Base-by-base conservation (phyloP, 1,140 invertebrate species). In the Solen grandis region DNA sequence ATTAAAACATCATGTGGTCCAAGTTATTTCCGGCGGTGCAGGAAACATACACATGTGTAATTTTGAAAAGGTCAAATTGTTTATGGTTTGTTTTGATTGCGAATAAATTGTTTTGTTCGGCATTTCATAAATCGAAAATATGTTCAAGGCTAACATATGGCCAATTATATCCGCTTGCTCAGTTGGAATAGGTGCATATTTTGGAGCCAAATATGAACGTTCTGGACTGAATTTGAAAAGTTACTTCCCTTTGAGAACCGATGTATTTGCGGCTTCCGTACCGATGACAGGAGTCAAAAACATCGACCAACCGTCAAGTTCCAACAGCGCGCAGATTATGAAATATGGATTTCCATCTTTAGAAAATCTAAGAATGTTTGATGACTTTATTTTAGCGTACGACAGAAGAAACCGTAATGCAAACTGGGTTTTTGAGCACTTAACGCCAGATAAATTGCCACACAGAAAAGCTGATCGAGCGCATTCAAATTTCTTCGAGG, bases 401-500 rank as follows among this genome's bases (percentile, higher is more conserved):
- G 98, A 99, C 89, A 94, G 95, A 81, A 93, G 97, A 54, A 98
- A 96, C 78, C 93, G 96, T 82, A 95, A 97, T 55, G 95, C 98
- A 1, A 94, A 98, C 91, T 99, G 99, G 99, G 98, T 99, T 0
- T 97, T 99, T 91, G 99, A 99, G 92, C 98, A 99, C 91, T 91
- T 99, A 13, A 98, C 96, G 0, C 94, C 94, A 72, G 95, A 97
- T 3, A 94, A 94, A 79, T n/a, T n/a, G n/a, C n/a, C n/a, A n/a
- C n/a, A n/a, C n/a, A n/a, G n/a, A n/a, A n/a, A n/a, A n/a, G 90
- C 92, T 13, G 95, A 98, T 2, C 95, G 98, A 88, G 93, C 97
- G 66, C 93, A 95, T 1, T 96, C 96, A 88, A 97, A 97, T 60
- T 99, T 99, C 93, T 94, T 91, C 38, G 89, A 90, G 77, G 91